Evolutionary conservation across 2,888 invertebrate genomes (phyloP), one percentile per base, ranked within the genome.

Genomic region (Ectemnius continuus): DNA sequence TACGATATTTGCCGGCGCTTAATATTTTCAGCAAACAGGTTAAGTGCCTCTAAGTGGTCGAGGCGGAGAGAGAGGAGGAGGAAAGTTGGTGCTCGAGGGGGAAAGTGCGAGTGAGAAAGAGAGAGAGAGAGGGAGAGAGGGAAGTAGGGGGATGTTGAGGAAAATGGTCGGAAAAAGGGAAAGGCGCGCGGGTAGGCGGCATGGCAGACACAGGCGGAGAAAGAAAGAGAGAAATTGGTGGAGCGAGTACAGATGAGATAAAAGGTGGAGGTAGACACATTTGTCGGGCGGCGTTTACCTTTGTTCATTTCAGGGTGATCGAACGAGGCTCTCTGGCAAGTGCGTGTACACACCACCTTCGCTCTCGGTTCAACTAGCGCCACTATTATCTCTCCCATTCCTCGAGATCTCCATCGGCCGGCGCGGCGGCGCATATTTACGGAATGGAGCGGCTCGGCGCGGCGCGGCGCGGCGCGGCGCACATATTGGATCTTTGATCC

Each of bases 21-120:
- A 86, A 87, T 85, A 86, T 87, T 87, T 87, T 87, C 76, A 80
- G 86, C 85, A 87, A 87, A 87, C 87, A 87, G 82, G 83, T 85
- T 85, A 85, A 87, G 87, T 86, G 87, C 78, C 82, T 81, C 78
- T 83, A 85, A 86, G 86, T 87, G 86, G 86, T 75, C 79, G 81
- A 64, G 78, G 62, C 72, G 45, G 80, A 78, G 80, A 70, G 77
- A 76, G 68, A 79, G 73, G 72, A 76, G 68, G 80, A 75, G 72
- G 80, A 65, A 11, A 6, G 36, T 52, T 16, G 0, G 1, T n/a
- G 14, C 16, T 14, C 16, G 52, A 16, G 73, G 73, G 69, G 20
- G 68, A 65, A 26, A 61, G 36, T 11, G 36, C 47, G 47, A 59
- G 63, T 68, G 68, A 60, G 64, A 67, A 57, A 60, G 59, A 67